phyloP scores from a whole-genome alignment of 2,888 invertebrate genomes.

The Aproaerema taeniolella region DNA sequence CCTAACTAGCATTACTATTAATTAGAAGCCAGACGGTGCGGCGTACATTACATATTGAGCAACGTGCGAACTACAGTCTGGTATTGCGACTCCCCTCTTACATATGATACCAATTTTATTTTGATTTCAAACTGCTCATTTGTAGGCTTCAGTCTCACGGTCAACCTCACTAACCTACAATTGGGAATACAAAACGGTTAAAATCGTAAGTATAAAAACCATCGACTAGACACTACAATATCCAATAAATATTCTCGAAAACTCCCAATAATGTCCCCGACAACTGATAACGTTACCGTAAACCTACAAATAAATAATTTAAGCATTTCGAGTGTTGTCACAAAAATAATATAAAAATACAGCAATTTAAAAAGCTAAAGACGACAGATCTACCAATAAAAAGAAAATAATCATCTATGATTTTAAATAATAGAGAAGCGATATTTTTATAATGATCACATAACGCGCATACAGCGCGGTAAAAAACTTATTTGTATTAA shows the following conservation, averaged over 20 bases:
- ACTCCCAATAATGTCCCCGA: conserved; percentile 37
- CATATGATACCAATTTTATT: conserved; percentile 41
- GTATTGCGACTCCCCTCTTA: conserved; percentile 62
- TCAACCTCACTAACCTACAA: conserved; percentile 38
- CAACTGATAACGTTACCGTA: conserved; percentile 37
- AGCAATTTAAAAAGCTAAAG: conserved; percentile 51
- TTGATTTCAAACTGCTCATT: conserved; percentile 24
- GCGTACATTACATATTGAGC: conserved; percentile 14
- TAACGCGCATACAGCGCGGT: conserved; percentile 46
- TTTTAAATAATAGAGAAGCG: conserved; percentile 57
- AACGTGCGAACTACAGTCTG: conserved; percentile 32
- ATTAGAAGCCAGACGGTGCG: conserved; percentile 47
- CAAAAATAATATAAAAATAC: conserved; percentile 44
- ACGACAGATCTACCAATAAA: conserved; percentile 57
- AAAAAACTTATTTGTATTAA: conserved; percentile 49
- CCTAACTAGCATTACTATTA: conserved; percentile 51
- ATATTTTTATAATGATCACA: conserved; percentile 60
- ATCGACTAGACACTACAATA: conserved; percentile 67
- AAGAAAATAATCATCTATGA: conserved; percentile 53
- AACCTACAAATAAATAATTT: conserved; percentile 63
- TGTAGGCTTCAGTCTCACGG: conserved; percentile 51
- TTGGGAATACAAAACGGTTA: conserved; percentile 21
- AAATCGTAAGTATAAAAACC: conserved; percentile 40
- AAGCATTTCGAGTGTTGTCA: conserved; percentile 45
- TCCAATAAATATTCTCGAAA: conserved; percentile 56